Evolutionary conservation across 1,140 invertebrate genomes (phyloP).

Genomic region (Drosophila burlai): DNA sequence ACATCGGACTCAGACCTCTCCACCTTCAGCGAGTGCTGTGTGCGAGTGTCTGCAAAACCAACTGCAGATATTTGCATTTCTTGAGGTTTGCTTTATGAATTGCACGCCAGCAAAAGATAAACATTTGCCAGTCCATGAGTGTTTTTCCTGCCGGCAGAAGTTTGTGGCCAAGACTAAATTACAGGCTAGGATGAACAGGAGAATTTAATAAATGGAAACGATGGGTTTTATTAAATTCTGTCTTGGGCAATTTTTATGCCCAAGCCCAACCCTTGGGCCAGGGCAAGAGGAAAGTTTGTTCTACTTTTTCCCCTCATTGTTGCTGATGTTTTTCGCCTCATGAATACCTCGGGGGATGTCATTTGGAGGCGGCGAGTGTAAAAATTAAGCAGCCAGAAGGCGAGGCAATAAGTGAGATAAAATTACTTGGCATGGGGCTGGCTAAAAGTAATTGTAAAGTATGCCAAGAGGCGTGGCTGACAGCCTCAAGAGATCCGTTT

Average conservation of each 20-base stretch:
- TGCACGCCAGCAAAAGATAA: slow-evolving; percentile 55
- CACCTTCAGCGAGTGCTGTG: not conserved
- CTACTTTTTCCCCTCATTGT: slow-evolving; percentile 52
- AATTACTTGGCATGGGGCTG: slow-evolving; percentile 39
- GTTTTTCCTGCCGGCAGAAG: slow-evolving; percentile 19
- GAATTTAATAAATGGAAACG: slow-evolving; percentile 44
- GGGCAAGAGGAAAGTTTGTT: slow-evolving; percentile 57
- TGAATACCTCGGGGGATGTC: slow-evolving; percentile 62
- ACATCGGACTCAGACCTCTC: not conserved
- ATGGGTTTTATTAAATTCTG: slow-evolving; percentile 49
- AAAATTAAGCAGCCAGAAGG: slow-evolving; percentile 71
- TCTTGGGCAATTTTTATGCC: slow-evolving; percentile 24
- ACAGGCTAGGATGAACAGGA: slow-evolving; percentile 14
- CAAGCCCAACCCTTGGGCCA: slow-evolving; percentile 17
- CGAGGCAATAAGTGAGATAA: slow-evolving; percentile 74
- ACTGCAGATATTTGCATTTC: slow-evolving; percentile 51
- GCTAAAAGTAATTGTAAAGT: slow-evolving; percentile 67
- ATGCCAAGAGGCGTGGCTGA: slow-evolving; percentile 53
- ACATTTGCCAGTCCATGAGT: slow-evolving; percentile 52
- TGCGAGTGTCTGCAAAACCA: slow-evolving; percentile 14
- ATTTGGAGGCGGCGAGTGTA: slow-evolving; percentile 73
- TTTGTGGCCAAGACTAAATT: slow-evolving; percentile 28
- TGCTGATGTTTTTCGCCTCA: slow-evolving; percentile 12
- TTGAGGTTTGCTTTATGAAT: slow-evolving; percentile 73
- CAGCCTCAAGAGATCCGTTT: slow-evolving; percentile 51